phyloP scores from a whole-genome alignment of 2,113 vertebrate genomes.

The Cyphomyrus discorhynchus region DNA sequence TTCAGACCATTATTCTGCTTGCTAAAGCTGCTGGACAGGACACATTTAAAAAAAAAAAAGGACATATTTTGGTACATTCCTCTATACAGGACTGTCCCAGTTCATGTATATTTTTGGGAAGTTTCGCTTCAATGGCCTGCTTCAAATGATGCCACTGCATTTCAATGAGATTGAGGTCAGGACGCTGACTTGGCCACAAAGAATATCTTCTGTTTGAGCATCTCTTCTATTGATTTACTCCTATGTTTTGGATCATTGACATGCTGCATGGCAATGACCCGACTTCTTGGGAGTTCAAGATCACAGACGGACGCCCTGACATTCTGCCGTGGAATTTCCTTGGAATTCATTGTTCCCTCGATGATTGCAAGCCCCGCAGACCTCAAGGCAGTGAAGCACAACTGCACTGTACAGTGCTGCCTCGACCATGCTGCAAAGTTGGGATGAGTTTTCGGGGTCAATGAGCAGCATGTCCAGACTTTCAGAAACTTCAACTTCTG shows the following conservation, averaged over 20 bases:
- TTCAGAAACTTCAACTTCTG: not conserved
- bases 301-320: not conserved
- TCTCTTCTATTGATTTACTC: not conserved
- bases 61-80: not conserved
- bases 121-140: not conserved
- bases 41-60: too few relatives aligned
- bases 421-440: not conserved
- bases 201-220: not conserved
- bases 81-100: not conserved
- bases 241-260: not conserved
- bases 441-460: not conserved
- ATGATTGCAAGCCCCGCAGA: not conserved
- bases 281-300: not conserved
- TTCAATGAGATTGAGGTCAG: not conserved
- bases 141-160: not conserved
- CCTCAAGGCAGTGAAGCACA: not conserved
- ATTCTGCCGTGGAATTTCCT: not conserved
- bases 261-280: not conserved
- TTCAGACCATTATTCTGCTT: too few relatives aligned
- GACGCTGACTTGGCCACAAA: not conserved
- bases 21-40: too few relatives aligned
- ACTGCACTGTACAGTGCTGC: not conserved
- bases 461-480: not conserved
- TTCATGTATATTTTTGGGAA: not conserved
- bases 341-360: not conserved